Base-by-base conservation (phyloP, 2,113 vertebrate species). In the Orcinus orca region DNA sequence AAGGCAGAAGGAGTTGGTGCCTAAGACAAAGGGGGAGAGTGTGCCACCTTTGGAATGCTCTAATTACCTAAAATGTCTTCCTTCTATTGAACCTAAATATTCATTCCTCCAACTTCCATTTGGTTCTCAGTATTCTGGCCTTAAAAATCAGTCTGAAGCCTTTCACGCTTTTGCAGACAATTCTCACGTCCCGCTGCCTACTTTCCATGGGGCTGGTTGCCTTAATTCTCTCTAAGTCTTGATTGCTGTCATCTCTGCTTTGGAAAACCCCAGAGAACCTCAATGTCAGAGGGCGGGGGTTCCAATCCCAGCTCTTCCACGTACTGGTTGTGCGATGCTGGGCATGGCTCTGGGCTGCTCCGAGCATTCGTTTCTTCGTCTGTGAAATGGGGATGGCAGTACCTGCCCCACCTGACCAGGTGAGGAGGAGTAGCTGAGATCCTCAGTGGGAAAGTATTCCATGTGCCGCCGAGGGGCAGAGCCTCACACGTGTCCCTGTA, bases 361-460 rank as follows among this genome's bases (percentile, higher is more conserved):
- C 70, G 73, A 76, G 41, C 67, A 65, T 47, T 1, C 20, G 74
- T 97, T 97, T 97, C 97, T 80, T 97, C 97, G 95, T 77, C 97
- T 91, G 41, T 84, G 93, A 96, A 96, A 96, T 96, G 91, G 95
- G 90, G 94, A 93, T 83, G 88, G 86, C 73, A 86, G 96, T 65
- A 65, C 92, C 62, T 47, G 97, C 79, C 93, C 36, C 88, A 41
- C 95, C 93, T 90, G 79, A 60, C 58, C 38, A 26, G 85, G 58
- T 53, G 74, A 73, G 67, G 58, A 95, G 79, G 91, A 55, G 70
- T 25, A 60, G 68, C 79, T 60, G 44, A 80, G 84, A 47, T 83
- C 60, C 77, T 60, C 21, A 29, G 47, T 38, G n/a, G 33, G 79
- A 65, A 90, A 73, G 67, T 60, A 41, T 70, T 70, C 65, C 10